Base-by-base conservation (phyloP, 2,888 invertebrate genomes). In the Pyrocoelia pectoralis region DNA sequence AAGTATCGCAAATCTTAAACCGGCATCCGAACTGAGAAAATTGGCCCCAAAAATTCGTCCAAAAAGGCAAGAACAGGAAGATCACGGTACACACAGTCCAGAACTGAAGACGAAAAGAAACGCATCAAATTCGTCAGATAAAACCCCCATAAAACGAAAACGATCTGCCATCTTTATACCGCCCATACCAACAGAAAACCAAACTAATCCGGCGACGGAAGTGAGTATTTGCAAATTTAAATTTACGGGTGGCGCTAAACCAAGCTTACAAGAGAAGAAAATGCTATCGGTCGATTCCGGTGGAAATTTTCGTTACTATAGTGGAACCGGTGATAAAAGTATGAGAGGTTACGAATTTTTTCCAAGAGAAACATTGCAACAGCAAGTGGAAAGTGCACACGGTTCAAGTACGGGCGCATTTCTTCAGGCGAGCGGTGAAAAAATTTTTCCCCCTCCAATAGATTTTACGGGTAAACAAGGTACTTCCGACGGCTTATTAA, bases 271-370 rank as follows among this genome's bases (percentile, higher is more conserved):
- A 77, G 95, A 95, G 76, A 95, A 95, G 81, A 95, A 95, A 80
- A 94, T 94, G 89, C 84, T 95, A 0, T 94, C 94, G 0, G 94
- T 95, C 0, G 95, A 95, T 78, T 90, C 94, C 0, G 94, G 93
- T 1, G 95, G 95, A 0, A 94, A 94, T 75, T 94, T 95, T 54
- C 75, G 81, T 18, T 95, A 94, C 75, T 95, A 93, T 80, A 93
- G 92, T 72, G 93, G 94, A 0, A 93, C 93, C 0, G 93, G 93
- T 0, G 92, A 90, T 73, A 92, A 93, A 74, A 89, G 89, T 8
- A 90, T 89, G 84, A 79, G 88, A 1, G 89, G 89, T 15, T 92
- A 91, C 77, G 93, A 93, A 73, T 92, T 91, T 74, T 86, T 92
- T 67, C 91, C 92, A 0, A 82, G 91, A 10, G 91, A 92, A 74